phyloP scores from a whole-genome alignment of 2,113 vertebrate genomes.

The Synodontis membranacea region DNA sequence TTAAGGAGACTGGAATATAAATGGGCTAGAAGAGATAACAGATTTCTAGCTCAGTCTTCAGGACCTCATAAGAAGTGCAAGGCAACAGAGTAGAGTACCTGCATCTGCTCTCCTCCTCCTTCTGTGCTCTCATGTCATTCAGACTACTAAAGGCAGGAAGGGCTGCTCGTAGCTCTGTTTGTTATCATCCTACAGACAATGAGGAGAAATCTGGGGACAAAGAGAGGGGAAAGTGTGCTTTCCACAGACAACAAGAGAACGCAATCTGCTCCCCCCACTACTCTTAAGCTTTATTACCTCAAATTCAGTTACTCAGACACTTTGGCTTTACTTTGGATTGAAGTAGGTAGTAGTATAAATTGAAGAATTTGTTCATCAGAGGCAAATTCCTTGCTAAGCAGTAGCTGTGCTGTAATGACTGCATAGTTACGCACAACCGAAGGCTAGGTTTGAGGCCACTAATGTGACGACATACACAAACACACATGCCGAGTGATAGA shows the following conservation, averaged over 20 bases:
- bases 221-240: constrained; percentile 68
- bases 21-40: neutral
- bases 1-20: neutral
- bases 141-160: constrained; percentile 50
- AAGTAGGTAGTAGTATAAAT: neutral
- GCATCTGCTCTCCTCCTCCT: constrained; percentile 4
- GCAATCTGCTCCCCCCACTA: constrained; percentile 26
- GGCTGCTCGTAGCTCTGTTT: constrained; percentile 59
- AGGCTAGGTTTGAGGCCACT: constrained; percentile 20
- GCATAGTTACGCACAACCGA: neutral
- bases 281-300: neutral
- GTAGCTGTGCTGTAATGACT: constrained; percentile 11
- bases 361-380: constrained; percentile 6
- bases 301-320: neutral
- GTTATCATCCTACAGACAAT: constrained; percentile 71
- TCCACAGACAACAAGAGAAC: constrained; percentile 48
- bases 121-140: neutral
- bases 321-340: constrained; percentile 17
- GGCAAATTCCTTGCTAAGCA: neutral
- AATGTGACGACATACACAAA: constrained; percentile 27
- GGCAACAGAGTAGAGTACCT: constrained; percentile 25
- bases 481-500: constrained; percentile 14
- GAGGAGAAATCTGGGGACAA: constrained; percentile 71
- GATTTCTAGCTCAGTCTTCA: neutral
- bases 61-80: constrained; percentile 37